Evolutionary conservation across 1,140 invertebrate genomes (phyloP).

Genomic region (Aphis gossypii): DNA sequence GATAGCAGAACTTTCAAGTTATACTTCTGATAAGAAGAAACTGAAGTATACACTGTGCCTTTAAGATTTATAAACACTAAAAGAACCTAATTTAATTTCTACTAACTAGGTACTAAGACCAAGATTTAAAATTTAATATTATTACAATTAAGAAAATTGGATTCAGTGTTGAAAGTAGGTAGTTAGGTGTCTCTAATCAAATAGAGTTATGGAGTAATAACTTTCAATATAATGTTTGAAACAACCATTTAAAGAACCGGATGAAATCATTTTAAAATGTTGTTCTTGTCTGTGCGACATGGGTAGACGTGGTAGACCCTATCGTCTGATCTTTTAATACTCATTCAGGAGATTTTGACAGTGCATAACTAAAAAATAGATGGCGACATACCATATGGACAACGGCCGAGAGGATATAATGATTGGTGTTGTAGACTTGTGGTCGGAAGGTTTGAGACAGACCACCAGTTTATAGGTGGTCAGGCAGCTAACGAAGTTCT

Average conservation of each 20-base stretch:
- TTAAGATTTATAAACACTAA: background rate
- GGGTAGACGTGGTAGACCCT: background rate
- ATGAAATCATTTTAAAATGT: background rate
- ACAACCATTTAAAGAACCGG: background rate
- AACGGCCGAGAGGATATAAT: background rate
- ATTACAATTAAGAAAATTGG: background rate
- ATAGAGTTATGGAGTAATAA: no score
- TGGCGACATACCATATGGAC: background rate
- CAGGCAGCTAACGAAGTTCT: no score
- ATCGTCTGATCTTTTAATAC: background rate
- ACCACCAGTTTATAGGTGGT: background rate
- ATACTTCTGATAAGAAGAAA: background rate
- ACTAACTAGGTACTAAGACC: background rate
- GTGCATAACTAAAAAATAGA: background rate
- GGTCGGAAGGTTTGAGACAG: background rate
- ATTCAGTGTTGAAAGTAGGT: background rate
- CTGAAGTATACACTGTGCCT: background rate
- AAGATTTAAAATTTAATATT: background rate
- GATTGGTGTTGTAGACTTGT: background rate
- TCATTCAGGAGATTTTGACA: background rate
- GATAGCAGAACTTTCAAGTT: background rate
- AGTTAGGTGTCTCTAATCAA: background rate
- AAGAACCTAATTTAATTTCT: background rate
- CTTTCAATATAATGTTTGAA: background rate
- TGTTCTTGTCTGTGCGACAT: background rate